Percentiles rank a stretch among this genome's conserved stretches.
Evolutionary conservation across 2,113 vertebrate species (phyloP).

Genomic region (Sapajus apella): DNA sequence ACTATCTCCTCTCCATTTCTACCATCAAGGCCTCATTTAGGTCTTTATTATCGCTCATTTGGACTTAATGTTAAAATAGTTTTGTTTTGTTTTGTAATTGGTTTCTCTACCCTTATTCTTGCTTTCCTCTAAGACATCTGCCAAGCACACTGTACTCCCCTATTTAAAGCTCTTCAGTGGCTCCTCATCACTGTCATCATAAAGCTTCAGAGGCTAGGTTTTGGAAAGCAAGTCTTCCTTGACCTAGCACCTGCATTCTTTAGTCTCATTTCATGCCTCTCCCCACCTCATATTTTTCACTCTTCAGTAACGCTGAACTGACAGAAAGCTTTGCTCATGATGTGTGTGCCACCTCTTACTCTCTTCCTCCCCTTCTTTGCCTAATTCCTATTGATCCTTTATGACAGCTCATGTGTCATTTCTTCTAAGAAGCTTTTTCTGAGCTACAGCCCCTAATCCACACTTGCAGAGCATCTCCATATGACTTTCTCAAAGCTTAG

Average conservation of each 20-base stretch:
- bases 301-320: not conserved
- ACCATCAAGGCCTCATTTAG: not conserved
- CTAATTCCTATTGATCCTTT: slow-evolving; percentile 49
- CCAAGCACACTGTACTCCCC: not conserved
- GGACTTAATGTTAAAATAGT: not conserved
- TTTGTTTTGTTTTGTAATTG: not conserved
- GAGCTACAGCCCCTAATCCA: slow-evolving; percentile 35
- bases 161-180: not conserved
- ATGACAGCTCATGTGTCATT: slow-evolving; percentile 40
- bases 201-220: not conserved
- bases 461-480: slow-evolving; percentile 55
- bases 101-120: not conserved
- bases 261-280: not conserved
- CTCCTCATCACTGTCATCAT: not conserved
- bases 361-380: not conserved
- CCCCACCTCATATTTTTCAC: not conserved
- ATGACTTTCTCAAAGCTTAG: slow-evolving; percentile 59
- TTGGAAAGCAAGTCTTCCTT: not conserved
- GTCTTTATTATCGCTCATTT: not conserved
- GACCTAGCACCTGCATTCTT: not conserved
- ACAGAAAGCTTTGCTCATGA: not conserved
- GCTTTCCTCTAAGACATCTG: slow-evolving; percentile 36
- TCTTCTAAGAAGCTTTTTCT: slow-evolving; percentile 53
- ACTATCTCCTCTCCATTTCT: not conserved
- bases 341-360: not conserved